A percentile compares a stretch with the other conserved stretches of the same genome.
phyloP scores from a whole-genome alignment of 2,113 vertebrate species.

The Tenrec ecaudatus region DNA sequence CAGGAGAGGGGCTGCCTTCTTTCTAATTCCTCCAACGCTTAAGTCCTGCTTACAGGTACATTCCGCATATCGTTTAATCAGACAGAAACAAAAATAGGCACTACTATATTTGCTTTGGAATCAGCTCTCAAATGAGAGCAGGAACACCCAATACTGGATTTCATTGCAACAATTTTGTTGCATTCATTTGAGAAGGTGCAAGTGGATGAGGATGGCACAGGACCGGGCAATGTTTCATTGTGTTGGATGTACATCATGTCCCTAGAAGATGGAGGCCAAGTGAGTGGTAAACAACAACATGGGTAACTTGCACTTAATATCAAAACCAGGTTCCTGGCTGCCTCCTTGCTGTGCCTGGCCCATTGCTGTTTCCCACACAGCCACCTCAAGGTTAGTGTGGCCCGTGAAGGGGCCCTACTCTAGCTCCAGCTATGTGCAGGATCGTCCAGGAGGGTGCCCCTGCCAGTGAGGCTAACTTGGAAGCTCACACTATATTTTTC shows the following conservation, averaged over 20 bases:
- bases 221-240: not conserved
- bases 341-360: too few species aligned
- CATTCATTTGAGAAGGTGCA: not conserved
- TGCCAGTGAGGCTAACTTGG: not conserved
- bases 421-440: not conserved
- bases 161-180: rapidly evolving
- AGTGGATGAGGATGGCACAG: not conserved
- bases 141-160: not conserved
- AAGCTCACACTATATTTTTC: not conserved
- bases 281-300: not conserved
- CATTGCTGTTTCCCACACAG: not conserved
- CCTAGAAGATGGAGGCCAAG: not conserved
- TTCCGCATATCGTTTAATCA: rapidly evolving
- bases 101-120: rapidly evolving
- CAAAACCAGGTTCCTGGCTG: not conserved
- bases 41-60: not conserved
- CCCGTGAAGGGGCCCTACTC: too few species aligned
- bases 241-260: not conserved
- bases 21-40: not conserved
- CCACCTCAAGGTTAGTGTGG: not conserved
- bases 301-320: not conserved
- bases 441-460: not conserved
- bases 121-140: not conserved
- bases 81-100: not conserved
- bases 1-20: not conserved